A percentile compares a stretch with the other conserved stretches of the same genome.
Conservation (phyloP, 2,888 invertebrate species). For the Hemithea aestivaria region DNA sequence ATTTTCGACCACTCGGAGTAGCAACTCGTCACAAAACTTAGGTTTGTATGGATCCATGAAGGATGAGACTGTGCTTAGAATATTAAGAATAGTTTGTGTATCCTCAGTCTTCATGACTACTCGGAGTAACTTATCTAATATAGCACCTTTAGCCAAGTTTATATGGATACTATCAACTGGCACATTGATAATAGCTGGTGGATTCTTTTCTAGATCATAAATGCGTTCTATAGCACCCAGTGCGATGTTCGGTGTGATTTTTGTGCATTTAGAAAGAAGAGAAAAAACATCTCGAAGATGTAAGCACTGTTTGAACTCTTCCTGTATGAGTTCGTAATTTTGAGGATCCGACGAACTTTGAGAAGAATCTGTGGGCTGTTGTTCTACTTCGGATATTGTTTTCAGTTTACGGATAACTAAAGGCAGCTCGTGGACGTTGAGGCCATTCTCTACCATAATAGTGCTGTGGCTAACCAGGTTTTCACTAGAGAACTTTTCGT, state of each 20-base stretch:
- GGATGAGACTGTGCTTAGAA: slow-evolving; percentile 56
- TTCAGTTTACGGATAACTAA: slow-evolving; percentile 78
- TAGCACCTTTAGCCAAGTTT: slow-evolving; percentile 65
- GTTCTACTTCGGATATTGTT: slow-evolving; percentile 54
- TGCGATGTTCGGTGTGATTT: slow-evolving; percentile 73
- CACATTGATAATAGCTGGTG: slow-evolving; percentile 31
- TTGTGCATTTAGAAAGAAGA: slow-evolving; percentile 68
- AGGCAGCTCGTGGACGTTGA: slow-evolving; percentile 83
- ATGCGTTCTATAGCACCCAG: slow-evolving; percentile 72
- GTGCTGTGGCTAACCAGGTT: slow-evolving; percentile 64
- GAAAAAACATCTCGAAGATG: slow-evolving; percentile 67
- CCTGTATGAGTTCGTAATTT: slow-evolving; percentile 62
- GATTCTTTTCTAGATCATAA: slow-evolving; percentile 59
- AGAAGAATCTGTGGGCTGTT: slow-evolving; percentile 33
- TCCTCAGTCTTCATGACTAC: slow-evolving; percentile 70
- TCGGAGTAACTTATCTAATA: slow-evolving; percentile 65
- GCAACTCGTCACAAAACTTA: slow-evolving; percentile 80
- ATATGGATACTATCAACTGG: slow-evolving; percentile 46
- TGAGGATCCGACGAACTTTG: slow-evolving; percentile 42
- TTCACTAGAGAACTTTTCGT: slow-evolving; percentile 49
- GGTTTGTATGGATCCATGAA: slow-evolving; percentile 68
- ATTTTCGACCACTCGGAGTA: slow-evolving; percentile 80
- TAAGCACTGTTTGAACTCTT: slow-evolving; percentile 66
- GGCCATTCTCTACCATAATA: slow-evolving; percentile 83
- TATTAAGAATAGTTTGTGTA: slow-evolving; percentile 65